Evolutionary conservation across 2,113 vertebrate species (phyloP), one percentile per base, ranked within the genome.

Genomic region (Catharus bicknelli): DNA sequence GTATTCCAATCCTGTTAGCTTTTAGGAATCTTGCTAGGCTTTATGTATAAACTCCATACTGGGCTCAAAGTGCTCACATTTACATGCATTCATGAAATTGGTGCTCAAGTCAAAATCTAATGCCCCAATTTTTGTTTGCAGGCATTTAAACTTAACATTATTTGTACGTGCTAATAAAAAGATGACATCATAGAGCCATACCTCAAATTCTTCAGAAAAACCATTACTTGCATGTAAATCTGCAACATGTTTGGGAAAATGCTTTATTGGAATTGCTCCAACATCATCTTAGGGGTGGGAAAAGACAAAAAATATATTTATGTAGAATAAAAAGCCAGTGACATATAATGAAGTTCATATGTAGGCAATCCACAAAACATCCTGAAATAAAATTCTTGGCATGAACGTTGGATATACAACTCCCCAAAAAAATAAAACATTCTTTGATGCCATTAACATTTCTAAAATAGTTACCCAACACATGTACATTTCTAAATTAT

Each of bases 181-280:
- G 57, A 95, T 68, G 74, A 95, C 18, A 11, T 87, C 73, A 63
- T 87, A 93, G 79, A 96, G 82, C 88, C 97, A 74, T 98, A 99
- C 99, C 99, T 99, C 98, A 97, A 99, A 99, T 97, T 99, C 98
- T 97, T 97, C 97, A 62, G 98, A 97, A 97, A 99, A 99, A 59
- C 98, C 98, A 95, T 95, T 98, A 85, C 96, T 98, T 97, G 98
- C 96, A 97, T 99, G 99, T 93, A 99, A 99, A 76, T 99, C 98
- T 72, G 97, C 97, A 85, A 99, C 99, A 74, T 99, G 99, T 94
- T 98, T 98, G 86, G 99, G 98, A 94, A 99, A 99, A 91, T 99
- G 98, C 94, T 98, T 98, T 96, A 98, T 97, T 80, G 98, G 97
- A 93, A 99, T 98, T 92, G 98, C 93, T 82, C 98, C 97, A 88